phyloP scores from a whole-genome alignment of 1,140 invertebrate genomes.

The Melanaphis sacchari region DNA sequence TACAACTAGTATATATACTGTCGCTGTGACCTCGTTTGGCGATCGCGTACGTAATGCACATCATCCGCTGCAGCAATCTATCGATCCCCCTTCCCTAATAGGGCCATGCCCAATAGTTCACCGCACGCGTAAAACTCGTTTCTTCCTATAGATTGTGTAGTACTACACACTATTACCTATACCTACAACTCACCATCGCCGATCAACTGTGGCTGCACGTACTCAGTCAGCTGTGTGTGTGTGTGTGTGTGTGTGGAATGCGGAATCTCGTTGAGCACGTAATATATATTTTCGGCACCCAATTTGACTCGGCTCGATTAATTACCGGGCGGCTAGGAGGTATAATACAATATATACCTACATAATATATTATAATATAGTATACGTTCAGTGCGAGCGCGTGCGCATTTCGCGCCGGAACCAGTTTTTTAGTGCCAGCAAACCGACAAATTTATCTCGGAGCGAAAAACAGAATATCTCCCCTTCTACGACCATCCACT shows the following conservation, averaged over 20 bases:
- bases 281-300: slow-evolving; percentile 35
- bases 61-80: not conserved
- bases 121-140: not conserved
- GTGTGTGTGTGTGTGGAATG: not conserved
- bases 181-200: not conserved
- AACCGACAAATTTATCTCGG: not conserved
- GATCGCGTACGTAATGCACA: not conserved
- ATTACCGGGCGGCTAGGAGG: not conserved
- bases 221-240: not conserved
- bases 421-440: slow-evolving; percentile 13
- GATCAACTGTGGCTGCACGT: not conserved
- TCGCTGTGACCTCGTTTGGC: not conserved
- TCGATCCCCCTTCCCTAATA: not conserved
- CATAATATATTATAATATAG: slow-evolving; percentile 13
- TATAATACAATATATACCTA: not conserved
- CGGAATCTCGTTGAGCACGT: not conserved
- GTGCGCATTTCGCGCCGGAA: not conserved
- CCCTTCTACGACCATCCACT: not conserved
- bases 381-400: not conserved
- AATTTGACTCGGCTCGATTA: slow-evolving; percentile 38
- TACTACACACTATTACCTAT: too few species aligned
- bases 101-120: slow-evolving; percentile 32
- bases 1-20: too few species aligned
- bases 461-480: not conserved
- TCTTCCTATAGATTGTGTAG: not conserved